Base-by-base conservation (phyloP, 2,888 invertebrate species). In the Dasysyrphus tricinctus region DNA sequence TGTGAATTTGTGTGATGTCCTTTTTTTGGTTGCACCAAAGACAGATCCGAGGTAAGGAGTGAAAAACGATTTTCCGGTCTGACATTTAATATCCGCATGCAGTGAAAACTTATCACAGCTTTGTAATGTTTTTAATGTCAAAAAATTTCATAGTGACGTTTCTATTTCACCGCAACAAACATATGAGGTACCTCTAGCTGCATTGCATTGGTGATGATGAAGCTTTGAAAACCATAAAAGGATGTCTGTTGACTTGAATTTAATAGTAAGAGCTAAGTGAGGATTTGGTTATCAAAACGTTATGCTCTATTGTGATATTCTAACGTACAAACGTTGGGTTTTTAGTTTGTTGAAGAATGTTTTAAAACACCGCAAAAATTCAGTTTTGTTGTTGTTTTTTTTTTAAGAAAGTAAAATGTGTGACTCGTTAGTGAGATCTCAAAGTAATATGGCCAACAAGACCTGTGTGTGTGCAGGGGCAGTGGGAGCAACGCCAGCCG, bases 21-120 rank as follows among this genome's bases (percentile, higher is more conserved):
- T 44, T 65, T 65, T n/a, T n/a, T 12, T 32, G 44, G 19, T 51
- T 44, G 16, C 11, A 12, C 8, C 5, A 0, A 61, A 59, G 59
- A 39, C 59, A 42, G 39, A 19, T 24, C 39, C 39, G 57, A 57
- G 57, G 34, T 8, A 49, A 47, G 49, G 37, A 47, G 47, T 54
- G 49, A 67, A 73, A 73, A 77, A 61, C 74, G 78, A 72, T 49
- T 82, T 75, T 49, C 65, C 59, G 12, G 65, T 49, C 63, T 86
- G 86, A 82, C 86, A 86, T 82, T 86, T 86, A 86, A 86, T 86
- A 86, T 86, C 86, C 82, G 78, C 74, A 82, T 73, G 59, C 61
- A 79, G 69, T 78, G 82, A 75, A 86, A 82, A 82, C 86, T 74
- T 81, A 79, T 82, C 74, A 86, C 82, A 74, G 69, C 74, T 74